phyloP scores from a whole-genome alignment of 1,140 invertebrate genomes.

The Euglossa dilemma region DNA sequence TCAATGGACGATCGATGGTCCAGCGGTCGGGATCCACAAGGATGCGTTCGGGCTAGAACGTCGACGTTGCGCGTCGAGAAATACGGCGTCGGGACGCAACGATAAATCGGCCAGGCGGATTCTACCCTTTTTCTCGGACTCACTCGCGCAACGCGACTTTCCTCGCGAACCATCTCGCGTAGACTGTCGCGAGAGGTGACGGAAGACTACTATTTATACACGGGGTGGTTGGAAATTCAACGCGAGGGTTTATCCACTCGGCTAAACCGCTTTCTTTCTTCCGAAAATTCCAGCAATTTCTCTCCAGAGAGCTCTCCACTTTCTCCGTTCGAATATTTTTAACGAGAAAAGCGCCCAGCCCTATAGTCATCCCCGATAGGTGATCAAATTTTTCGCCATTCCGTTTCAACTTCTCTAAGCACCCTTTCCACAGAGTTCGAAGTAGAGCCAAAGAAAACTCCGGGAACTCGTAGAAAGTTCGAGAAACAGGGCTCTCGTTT shows the following conservation, averaged over 20 bases:
- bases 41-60: background rate
- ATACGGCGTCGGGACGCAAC: background rate
- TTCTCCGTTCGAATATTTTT: background rate
- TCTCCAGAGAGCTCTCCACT: too few relatives aligned
- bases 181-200: too few relatives aligned
- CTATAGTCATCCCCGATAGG: background rate
- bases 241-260: background rate
- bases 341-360: background rate
- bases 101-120: background rate
- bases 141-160: background rate
- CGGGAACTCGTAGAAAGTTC: background rate
- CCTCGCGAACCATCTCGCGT: background rate
- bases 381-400: background rate
- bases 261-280: background rate
- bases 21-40: background rate
- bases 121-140: background rate
- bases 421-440: background rate
- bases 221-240: too few relatives aligned
- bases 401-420: background rate
- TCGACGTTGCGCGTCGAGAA: too few relatives aligned
- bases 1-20: too few relatives aligned
- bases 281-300: background rate
- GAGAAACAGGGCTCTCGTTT: background rate
- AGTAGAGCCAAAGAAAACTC: background rate
- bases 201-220: too few relatives aligned